Evolutionary conservation across 2,888 invertebrate species (phyloP).

Genomic region (Sipunculus nudus): DNA sequence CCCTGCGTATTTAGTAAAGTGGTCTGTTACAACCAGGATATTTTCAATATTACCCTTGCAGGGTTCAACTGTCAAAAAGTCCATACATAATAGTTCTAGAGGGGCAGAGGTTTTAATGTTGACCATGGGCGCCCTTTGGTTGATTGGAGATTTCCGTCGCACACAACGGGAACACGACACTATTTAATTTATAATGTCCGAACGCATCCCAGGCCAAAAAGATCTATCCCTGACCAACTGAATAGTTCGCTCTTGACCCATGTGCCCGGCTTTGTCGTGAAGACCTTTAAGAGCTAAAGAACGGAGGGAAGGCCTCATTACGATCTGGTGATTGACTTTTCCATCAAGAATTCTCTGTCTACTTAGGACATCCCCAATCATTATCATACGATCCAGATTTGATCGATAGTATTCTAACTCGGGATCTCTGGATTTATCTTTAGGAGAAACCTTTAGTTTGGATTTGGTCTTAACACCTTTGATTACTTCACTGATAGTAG

Average conservation of each 20-base stretch:
- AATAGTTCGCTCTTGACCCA: not conserved
- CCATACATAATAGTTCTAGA: no score
- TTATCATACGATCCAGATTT: not conserved
- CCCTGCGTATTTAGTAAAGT: conserved; percentile 1
- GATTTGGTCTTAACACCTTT: no score
- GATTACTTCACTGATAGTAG: no score
- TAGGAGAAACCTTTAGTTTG: no score
- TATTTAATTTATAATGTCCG: not conserved
- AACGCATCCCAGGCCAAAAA: not conserved
- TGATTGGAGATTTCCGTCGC: not conserved
- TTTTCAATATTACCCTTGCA: not conserved
- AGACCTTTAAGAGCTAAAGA: no score
- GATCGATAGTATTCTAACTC: no score
- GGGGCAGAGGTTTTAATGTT: no score
- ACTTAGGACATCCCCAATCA: no score
- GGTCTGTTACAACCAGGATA: not conserved
- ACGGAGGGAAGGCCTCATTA: no score
- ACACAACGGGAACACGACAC: not conserved
- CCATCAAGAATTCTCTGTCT: not conserved
- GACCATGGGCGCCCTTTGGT: not conserved
- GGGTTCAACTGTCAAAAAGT: not conserved
- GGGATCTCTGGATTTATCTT: no score
- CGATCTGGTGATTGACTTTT: not conserved
- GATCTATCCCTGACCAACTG: not conserved
- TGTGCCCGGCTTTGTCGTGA: not conserved